Evolutionary conservation across 2,113 vertebrate species (phyloP).

Genomic region (Mus musculus): GRCm39 chr1:194199501-194200000

Average conservation of each 20-base stretch:
- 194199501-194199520: conserved; percentile 26
- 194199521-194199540: conserved; percentile 41
- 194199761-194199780: neutral
- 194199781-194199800: neutral
- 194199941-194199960: conserved; percentile 36
- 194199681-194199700: neutral
- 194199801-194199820: neutral
- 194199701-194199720: neutral
- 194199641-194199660: conserved; percentile 46
- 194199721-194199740: neutral
- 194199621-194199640: neutral
- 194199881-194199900: neutral
- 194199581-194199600: neutral
- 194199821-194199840: neutral
- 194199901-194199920: neutral
- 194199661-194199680: neutral
- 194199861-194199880: neutral
- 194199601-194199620: neutral
- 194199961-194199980: neutral
- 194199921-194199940: conserved; percentile 61
- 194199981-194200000: conserved; percentile 1
- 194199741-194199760: neutral
- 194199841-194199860: neutral
- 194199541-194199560: neutral
- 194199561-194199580: neutral